Evolutionary conservation across 2,113 vertebrate species (phyloP).

Genomic region (Mellivora capensis): DNA sequence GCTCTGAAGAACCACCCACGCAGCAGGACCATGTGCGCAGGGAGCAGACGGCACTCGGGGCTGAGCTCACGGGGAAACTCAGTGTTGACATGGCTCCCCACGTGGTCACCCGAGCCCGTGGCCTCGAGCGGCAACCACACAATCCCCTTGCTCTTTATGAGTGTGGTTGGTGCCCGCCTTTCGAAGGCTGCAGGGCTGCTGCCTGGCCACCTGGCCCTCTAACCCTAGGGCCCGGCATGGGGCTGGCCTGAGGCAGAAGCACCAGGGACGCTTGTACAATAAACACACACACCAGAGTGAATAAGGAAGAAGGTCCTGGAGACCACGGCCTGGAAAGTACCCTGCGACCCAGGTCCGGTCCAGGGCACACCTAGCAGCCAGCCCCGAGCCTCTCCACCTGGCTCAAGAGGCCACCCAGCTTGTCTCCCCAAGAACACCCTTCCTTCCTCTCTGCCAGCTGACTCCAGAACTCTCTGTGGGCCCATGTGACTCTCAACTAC

Average conservation of each 20-base stretch:
- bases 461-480: neutral
- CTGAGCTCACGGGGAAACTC: accelerated
- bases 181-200: neutral
- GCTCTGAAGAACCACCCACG: neutral
- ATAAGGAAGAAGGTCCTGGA: neutral
- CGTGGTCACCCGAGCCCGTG: accelerated
- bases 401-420: neutral
- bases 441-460: neutral
- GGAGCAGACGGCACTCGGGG: neutral
- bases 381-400: no score
- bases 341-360: accelerated
- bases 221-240: neutral
- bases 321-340: accelerated
- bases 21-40: accelerated
- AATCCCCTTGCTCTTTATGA: accelerated
- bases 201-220: neutral
- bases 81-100: accelerated
- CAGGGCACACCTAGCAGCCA: accelerated
- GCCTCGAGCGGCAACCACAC: accelerated
- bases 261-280: neutral
- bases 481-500: accelerated
- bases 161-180: accelerated
- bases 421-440: accelerated
- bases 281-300: no score
- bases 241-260: neutral